These are phyloP conservation scores for Musca domestica DNA, from an alignment of 1,140 invertebrate species.

Conservation along the genomic window DNA sequence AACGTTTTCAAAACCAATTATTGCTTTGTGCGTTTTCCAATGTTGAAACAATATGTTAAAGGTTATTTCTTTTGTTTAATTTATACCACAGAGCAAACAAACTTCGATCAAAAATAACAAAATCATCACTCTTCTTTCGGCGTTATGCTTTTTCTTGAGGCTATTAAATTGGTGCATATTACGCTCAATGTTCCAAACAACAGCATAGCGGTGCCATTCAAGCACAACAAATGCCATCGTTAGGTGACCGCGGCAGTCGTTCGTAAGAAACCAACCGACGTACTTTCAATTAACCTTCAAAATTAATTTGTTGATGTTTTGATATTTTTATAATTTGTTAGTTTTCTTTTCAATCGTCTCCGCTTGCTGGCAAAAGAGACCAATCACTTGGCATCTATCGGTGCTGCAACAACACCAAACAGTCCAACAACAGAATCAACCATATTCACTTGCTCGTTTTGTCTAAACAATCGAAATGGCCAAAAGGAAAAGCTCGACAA, in stretches of 20 bases:
- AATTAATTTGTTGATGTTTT: not conserved
- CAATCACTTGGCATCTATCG: not conserved
- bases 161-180: too few species aligned
- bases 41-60: not conserved
- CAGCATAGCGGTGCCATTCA: too few species aligned
- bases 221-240: not conserved
- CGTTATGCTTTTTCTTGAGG: not conserved
- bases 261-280: not conserved
- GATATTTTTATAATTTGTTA: not conserved
- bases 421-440: too few species aligned
- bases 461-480: too few species aligned
- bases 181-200: too few species aligned
- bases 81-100: not conserved
- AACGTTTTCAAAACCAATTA: too few species aligned
- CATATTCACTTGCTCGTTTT: too few species aligned
- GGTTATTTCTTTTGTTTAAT: not conserved
- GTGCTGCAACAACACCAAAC: too few species aligned
- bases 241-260: not conserved
- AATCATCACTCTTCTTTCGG: too few species aligned
- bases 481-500: too few species aligned
- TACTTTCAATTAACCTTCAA: slow-evolving; percentile 19
- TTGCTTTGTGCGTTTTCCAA: too few species aligned
- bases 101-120: not conserved
- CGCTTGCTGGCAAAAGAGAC: not conserved
- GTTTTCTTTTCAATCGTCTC: not conserved